These are phyloP conservation scores for Mesorhabditis belari DNA, from an alignment of 2,888 invertebrate genomes.

Conservation along the genomic window DNA sequence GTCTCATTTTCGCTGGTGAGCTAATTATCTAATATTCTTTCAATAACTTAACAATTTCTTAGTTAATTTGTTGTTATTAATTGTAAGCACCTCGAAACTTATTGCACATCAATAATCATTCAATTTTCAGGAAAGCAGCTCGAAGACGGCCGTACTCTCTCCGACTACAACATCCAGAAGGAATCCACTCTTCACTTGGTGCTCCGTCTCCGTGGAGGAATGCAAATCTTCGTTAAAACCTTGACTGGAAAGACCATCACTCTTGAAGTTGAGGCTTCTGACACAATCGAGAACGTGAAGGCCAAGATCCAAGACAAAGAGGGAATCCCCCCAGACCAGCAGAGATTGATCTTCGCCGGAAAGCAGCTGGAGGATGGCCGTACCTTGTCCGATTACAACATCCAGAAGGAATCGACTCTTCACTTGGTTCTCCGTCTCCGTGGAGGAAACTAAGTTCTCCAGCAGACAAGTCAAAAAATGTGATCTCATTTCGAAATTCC, in stretches of 20 bases:
- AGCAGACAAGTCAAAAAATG: neutral
- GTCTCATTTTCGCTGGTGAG: conserved; percentile 43
- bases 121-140: conserved; percentile 18
- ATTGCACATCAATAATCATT: neutral
- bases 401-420: conserved; percentile 40
- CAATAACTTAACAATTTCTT: neutral
- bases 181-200: conserved; percentile 26
- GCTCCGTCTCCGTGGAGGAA: conserved; percentile 53
- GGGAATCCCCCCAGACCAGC: conserved; percentile 29
- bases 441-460: conserved; percentile 54
- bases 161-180: conserved; percentile 31
- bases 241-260: conserved; percentile 79
- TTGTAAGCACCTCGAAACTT: neutral
- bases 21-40: neutral
- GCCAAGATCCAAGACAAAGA: conserved; percentile 30
- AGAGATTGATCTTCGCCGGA: conserved; percentile 27
- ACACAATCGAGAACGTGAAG: conserved; percentile 30
- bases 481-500: too few species aligned
- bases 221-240: conserved; percentile 88
- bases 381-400: conserved; percentile 43
- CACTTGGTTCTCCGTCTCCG: conserved; percentile 27
- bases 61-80: neutral
- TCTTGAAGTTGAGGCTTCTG: conserved; percentile 24
- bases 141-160: conserved; percentile 22
- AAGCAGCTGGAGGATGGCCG: conserved; percentile 56